Base-by-base conservation (phyloP, 1,140 invertebrate species). In the Teleopsis dalmanni region DNA sequence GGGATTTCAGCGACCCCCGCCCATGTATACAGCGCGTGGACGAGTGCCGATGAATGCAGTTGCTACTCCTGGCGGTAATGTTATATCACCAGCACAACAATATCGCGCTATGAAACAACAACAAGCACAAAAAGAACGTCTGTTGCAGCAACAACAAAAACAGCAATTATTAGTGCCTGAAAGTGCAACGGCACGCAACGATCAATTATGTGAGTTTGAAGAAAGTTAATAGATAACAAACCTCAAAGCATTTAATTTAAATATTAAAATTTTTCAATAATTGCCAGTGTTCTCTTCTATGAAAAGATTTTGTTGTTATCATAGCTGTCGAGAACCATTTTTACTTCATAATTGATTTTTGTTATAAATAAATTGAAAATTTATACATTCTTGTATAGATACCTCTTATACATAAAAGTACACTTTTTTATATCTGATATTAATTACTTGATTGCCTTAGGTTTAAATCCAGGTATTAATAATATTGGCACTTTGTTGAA, bases 401-500 rank as follows among this genome's bases (percentile, higher is more conserved):
- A 18, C 5, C 22, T 41, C n/a, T 11, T 27, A 25, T 4, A 19
- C 21, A 8, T 16, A 42, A 3, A 11, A n/a, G 16, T 45, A 22
- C 5, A 4, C 16, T 16, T 29, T 16, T 18, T 19, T 33, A 16
- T 16, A 4, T 38, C 13, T 25, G 23, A 40, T 46, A 23, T 31
- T 18, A 16, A 14, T 38, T 27, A 3, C 14, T 41, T 22, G 10
- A 4, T 57, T 47, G 18, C 5, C 60, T 57, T 57, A 56, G 66
- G 81, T 68, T 75, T 82, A 50, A 74, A 75, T 52, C 71, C 78
- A 25, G 76, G 75, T 48, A 75, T 85, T 57, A 82, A 86, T 44
- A 88, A 84, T 65, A 85, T 89, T 53, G 81, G 83, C 65, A 85
- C 81, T 48, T 72, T 90, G 55, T 73, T 90, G 52, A 89, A 88